Conservation (phyloP, 2,797 vertebrate genomes). For the Pseudochaenichthys georgianus region DNA sequence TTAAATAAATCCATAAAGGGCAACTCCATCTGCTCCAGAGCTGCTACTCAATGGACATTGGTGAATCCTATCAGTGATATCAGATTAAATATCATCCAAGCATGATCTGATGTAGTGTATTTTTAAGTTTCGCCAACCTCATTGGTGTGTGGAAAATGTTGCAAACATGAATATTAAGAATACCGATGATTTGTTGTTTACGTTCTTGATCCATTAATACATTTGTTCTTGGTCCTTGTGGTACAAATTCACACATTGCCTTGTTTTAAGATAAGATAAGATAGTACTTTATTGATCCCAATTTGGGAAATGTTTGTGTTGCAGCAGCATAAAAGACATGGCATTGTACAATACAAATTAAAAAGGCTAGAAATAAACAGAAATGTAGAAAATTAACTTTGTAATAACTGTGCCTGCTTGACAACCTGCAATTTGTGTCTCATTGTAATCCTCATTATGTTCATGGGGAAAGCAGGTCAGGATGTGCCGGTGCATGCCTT, state of each 20-base stretch:
- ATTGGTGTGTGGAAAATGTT: not conserved
- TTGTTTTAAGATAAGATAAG: no score
- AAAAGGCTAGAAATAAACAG: no score
- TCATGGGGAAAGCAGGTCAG: conserved; percentile 35
- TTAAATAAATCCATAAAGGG: conserved; percentile 1
- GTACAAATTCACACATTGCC: not conserved
- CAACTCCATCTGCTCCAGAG: conserved; percentile 8
- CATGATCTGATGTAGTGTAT: not conserved
- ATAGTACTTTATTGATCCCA: no score
- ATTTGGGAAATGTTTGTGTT: no score
- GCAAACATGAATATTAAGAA: not conserved
- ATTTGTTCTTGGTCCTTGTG: not conserved
- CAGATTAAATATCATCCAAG: not conserved
- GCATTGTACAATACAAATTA: no score
- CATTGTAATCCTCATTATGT: conserved; percentile 9
- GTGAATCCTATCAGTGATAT: not conserved
- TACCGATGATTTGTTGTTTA: not conserved
- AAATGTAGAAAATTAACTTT: not conserved
- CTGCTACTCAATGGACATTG: conserved; percentile 2
- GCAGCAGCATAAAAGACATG: no score
- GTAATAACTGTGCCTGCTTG: conserved; percentile 7
- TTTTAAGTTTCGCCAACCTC: not conserved
- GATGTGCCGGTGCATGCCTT: conserved; percentile 43
- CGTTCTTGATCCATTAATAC: not conserved
- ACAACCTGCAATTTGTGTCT: conserved; percentile 20